Evolutionary conservation across 2,888 invertebrate genomes (phyloP).

Genomic region (Strigamia transsilvanica): DNA sequence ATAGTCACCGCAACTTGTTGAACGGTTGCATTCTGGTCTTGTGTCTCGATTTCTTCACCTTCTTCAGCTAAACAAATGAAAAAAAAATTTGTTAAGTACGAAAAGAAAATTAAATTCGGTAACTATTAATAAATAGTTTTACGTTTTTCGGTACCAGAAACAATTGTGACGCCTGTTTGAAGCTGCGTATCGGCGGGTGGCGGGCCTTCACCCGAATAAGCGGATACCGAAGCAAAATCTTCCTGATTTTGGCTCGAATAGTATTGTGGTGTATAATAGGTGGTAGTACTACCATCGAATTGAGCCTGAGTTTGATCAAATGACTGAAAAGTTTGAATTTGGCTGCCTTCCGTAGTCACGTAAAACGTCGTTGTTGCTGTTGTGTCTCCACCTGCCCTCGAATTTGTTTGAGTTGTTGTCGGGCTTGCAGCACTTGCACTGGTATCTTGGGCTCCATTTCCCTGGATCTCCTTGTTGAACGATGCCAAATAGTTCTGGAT

Average conservation of each 20-base stretch:
- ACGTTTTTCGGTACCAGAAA: conserved; percentile 31
- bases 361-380: conserved; percentile 50
- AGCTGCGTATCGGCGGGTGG: conserved; percentile 1
- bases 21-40: not conserved
- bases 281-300: conserved; percentile 52
- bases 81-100: not conserved
- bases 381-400: not conserved
- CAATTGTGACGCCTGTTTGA: conserved; percentile 45
- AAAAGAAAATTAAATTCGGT: not conserved
- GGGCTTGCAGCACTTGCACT: conserved; percentile 52
- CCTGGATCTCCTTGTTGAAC: conserved; percentile 81
- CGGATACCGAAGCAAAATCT: conserved; percentile 37
- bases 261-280: conserved; percentile 52
- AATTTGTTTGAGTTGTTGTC: conserved; percentile 44
- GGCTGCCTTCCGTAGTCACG: conserved; percentile 44
- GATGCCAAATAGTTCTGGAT: conserved; percentile 83
- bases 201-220: conserved; percentile 52
- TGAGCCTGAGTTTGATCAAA: conserved; percentile 21
- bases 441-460: conserved; percentile 56
- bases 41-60: conserved; percentile 42
- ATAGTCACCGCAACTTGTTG: conserved; percentile 53
- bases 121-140: conserved; percentile 13
- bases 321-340: conserved; percentile 50
- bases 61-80: not conserved
- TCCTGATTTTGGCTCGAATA: conserved; percentile 52